Evolutionary conservation across 2,113 vertebrate species (phyloP).

Genomic region (Crotalus horridus): DNA sequence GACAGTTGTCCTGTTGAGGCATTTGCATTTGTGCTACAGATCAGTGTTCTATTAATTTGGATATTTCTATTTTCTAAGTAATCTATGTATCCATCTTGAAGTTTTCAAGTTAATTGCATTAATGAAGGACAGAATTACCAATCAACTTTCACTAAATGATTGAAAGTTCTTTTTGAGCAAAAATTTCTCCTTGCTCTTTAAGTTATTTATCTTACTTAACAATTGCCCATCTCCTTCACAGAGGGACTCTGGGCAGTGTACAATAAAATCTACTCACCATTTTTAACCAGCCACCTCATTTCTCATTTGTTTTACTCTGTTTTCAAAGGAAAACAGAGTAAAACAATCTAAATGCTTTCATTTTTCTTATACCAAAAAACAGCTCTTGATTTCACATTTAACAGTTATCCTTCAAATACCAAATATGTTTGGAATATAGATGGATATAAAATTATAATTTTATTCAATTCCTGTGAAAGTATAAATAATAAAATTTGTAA

Average conservation of each 20-base stretch:
- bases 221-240: neutral
- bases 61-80: neutral
- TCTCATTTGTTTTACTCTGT: neutral
- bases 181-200: neutral
- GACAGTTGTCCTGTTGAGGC: neutral
- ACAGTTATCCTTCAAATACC: neutral
- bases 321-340: neutral
- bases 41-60: neutral
- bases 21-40: neutral
- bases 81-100: neutral
- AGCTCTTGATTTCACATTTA: neutral
- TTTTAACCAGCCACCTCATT: neutral
- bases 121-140: neutral
- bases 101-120: neutral
- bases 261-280: neutral
- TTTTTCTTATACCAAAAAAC: neutral
- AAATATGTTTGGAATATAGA: neutral
- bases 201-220: neutral
- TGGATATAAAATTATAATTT: neutral
- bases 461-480: neutral
- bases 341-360: neutral
- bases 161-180: neutral
- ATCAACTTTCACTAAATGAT: neutral
- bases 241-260: neutral
- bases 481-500: neutral